Evolutionary conservation across 2,888 invertebrate genomes (phyloP), one percentile per base, ranked within the genome.

Genomic region (Griposia aprilina): DNA sequence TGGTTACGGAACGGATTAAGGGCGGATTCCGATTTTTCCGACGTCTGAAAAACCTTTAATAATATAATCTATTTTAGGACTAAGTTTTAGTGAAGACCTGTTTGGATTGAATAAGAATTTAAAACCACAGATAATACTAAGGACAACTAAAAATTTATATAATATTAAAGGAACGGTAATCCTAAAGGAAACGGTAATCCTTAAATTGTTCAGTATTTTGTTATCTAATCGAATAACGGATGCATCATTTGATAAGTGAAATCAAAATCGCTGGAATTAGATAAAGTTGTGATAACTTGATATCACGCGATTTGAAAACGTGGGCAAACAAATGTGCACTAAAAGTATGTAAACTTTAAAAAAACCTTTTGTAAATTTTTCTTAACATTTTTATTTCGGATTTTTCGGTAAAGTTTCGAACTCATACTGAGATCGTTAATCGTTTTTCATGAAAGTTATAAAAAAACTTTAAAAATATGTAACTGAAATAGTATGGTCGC

Each of bases 181-280:
- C n/a, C 71, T 52, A 52, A 68, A 59, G 41, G 59, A 26, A 45
- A 72, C 17, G 6, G 20, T 76, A 67, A 62, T 83, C 23, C 26
- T 50, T 81, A 83, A 74, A 80, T 76, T 70, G 60, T 72, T 65
- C 36, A 59, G 66, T 67, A 17, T 67, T 76, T 59, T 70, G 62
- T 76, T 76, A 84, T 84, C 82, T 79, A 26, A 74, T 84, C 66
- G 60, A 60, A 62, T 72, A 59, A 66, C 70, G 52, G 17, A 73
- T 62, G 67, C 63, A 84, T 74, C 55, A 48, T 75, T 63, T 67
- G 78, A 84, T 84, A 79, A 82, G 41, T 36, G 30, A 70, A 82
- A 84, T 84, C 84, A 78, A 82, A 83, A 84, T 73, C 48, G 69
- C 26, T 75, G 45, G 50, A 63, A 63, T 69, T 81, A 60, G 72